phyloP scores from a whole-genome alignment of 2,113 vertebrate species.

The Nothocercus nigrocapillus region DNA sequence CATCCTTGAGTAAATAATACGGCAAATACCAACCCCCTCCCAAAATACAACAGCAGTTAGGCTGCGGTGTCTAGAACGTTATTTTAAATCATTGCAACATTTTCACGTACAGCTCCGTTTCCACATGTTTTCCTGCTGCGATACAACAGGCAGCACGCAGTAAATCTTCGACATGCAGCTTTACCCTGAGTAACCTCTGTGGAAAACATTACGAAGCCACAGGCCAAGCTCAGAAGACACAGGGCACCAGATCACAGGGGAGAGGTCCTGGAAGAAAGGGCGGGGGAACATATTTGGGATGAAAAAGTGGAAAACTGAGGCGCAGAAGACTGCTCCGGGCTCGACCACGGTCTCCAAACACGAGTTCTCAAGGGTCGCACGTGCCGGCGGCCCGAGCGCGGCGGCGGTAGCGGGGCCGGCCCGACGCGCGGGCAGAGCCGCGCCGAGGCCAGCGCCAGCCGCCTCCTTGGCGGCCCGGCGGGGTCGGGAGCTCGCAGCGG shows the following conservation, averaged over 20 bases:
- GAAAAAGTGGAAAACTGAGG: not conserved
- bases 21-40: not conserved
- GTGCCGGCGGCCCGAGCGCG: fast-evolving
- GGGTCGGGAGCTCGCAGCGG: not conserved
- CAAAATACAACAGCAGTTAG: not conserved
- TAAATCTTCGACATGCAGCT: not conserved
- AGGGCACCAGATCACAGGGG: slow-evolving; percentile 19
- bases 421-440: fast-evolving
- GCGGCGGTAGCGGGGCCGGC: not conserved
- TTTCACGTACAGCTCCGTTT: not conserved
- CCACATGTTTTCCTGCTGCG: not conserved
- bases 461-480: not conserved
- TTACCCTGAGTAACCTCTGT: slow-evolving; percentile 32
- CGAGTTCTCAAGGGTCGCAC: not conserved
- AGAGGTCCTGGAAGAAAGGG: not conserved
- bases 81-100: not conserved
- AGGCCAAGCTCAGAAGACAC: not conserved
- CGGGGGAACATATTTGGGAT: not conserved
- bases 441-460: not conserved
- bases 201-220: slow-evolving; percentile 27
- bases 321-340: not conserved
- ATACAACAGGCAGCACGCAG: not conserved
- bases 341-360: not conserved
- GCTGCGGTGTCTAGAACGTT: not conserved
- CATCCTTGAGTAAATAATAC: fast-evolving